Conservation (phyloP, 2,888 invertebrate genomes). For the Epinotia brunnichana region DNA sequence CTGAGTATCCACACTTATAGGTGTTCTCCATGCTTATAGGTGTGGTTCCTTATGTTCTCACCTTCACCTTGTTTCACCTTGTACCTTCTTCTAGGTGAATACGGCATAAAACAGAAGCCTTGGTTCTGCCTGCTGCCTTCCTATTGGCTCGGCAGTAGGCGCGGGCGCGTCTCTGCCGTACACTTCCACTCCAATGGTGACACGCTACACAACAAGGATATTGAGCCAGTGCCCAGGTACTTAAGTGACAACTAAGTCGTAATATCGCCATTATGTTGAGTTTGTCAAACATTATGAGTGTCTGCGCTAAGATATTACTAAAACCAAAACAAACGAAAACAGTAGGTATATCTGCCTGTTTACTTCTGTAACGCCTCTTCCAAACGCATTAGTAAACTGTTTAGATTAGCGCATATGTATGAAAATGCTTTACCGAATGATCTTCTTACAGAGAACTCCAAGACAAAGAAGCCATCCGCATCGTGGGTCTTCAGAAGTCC, state of each 20-base stretch:
- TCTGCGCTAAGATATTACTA: no score
- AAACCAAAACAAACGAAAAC: no score
- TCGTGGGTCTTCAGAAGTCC: constrained; percentile 88
- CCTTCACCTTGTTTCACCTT: no score
- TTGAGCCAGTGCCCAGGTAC: constrained; percentile 88
- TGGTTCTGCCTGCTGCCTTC: constrained; percentile 89
- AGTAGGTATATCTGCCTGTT: not conserved
- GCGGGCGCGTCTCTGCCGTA: constrained; percentile 73
- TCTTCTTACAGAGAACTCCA: constrained; percentile 84
- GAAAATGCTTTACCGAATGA: no score
- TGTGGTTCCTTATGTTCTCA: no score
- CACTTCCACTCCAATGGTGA: constrained; percentile 79
- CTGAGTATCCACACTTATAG: no score
- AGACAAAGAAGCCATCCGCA: constrained; percentile 89
- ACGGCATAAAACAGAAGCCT: constrained; percentile 89
- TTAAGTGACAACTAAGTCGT: not conserved
- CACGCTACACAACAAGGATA: constrained; percentile 84
- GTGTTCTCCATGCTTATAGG: no score
- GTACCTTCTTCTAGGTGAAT: constrained; percentile 87
- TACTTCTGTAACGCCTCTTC: not conserved
- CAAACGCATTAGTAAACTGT: no score
- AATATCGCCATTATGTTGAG: no score
- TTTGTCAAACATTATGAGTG: no score
- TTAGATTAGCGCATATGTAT: no score
- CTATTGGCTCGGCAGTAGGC: constrained; percentile 86